phyloP scores from a whole-genome alignment of 2,888 invertebrate species.

The Apodemia hepburni region DNA sequence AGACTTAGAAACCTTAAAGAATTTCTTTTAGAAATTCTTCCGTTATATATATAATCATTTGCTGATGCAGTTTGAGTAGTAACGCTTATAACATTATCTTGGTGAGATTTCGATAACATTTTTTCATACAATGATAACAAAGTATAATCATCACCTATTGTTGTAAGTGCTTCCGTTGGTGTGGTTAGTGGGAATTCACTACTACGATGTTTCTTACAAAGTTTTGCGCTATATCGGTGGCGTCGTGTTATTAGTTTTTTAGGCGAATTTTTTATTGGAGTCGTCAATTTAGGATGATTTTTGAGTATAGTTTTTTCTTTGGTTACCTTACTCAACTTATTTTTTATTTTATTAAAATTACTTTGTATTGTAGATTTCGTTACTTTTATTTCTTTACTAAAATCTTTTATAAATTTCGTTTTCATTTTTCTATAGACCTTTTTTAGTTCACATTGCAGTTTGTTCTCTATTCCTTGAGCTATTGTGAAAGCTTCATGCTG shows the following conservation, averaged over 20 bases:
- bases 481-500: constrained; percentile 38
- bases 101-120: constrained; percentile 45
- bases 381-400: constrained; percentile 36
- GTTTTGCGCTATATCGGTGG: constrained; percentile 21
- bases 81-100: constrained; percentile 43
- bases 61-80: constrained; percentile 34
- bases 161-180: constrained; percentile 22
- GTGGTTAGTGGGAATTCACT: background rate
- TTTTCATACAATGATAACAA: constrained; percentile 50
- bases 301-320: constrained; percentile 13
- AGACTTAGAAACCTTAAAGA: constrained; percentile 5
- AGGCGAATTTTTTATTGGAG: background rate
- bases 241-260: constrained; percentile 1
- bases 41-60: constrained; percentile 25
- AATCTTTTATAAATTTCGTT: constrained; percentile 40
- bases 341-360: constrained; percentile 17
- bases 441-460: constrained; percentile 44
- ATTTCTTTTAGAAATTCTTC: constrained; percentile 36
- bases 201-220: background rate
- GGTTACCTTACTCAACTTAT: background rate
- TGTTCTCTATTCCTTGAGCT: constrained; percentile 41
- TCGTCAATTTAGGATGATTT: constrained; percentile 1
- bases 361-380: constrained; percentile 35
- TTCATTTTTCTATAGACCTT: constrained; percentile 44
- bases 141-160: constrained; percentile 42